Evolutionary conservation across 2,888 invertebrate genomes (phyloP).

Genomic region (Sinopyrophorus schimmeli): DNA sequence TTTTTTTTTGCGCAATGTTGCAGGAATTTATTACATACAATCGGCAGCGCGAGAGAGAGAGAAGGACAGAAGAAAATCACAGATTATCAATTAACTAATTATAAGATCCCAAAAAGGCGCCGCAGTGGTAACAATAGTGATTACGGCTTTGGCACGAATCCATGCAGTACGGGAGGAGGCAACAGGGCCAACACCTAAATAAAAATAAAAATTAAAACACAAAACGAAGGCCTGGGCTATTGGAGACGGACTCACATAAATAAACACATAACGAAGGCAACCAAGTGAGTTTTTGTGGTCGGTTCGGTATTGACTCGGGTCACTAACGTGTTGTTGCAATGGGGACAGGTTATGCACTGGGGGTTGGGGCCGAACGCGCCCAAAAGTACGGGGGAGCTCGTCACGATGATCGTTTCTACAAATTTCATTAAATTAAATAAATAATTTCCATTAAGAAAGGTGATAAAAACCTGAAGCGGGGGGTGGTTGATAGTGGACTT

Average conservation of each 20-base stretch:
- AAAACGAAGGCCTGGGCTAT: not conserved
- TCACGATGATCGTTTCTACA: conserved; percentile 17
- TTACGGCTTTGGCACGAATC: conserved; percentile 54
- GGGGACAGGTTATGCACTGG: conserved; percentile 53
- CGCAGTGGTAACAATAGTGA: conserved; percentile 53
- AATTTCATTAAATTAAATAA: conserved; percentile 12
- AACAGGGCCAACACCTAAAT: conserved; percentile 55
- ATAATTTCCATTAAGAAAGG: not conserved
- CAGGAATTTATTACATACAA: too few relatives aligned
- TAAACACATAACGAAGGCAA: conserved; percentile 55
- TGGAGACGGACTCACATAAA: conserved; percentile 51
- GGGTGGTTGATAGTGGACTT: not conserved
- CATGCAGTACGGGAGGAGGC: conserved; percentile 56
- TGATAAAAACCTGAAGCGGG: too few relatives aligned
- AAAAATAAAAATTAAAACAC: conserved; percentile 1
- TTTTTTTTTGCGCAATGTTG: too few relatives aligned
- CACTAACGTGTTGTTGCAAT: conserved; percentile 53
- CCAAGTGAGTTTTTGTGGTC: conserved; percentile 57
- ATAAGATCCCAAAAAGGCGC: conserved; percentile 18
- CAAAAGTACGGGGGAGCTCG: conserved; percentile 6
- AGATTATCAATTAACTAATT: too few relatives aligned
- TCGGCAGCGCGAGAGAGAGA: too few relatives aligned
- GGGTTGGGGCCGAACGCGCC: conserved; percentile 50
- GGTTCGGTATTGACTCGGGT: conserved; percentile 53
- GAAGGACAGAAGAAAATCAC: too few relatives aligned